Evolutionary conservation across 2,113 vertebrate species (phyloP).

Genomic region (Chrysemys picta): DNA sequence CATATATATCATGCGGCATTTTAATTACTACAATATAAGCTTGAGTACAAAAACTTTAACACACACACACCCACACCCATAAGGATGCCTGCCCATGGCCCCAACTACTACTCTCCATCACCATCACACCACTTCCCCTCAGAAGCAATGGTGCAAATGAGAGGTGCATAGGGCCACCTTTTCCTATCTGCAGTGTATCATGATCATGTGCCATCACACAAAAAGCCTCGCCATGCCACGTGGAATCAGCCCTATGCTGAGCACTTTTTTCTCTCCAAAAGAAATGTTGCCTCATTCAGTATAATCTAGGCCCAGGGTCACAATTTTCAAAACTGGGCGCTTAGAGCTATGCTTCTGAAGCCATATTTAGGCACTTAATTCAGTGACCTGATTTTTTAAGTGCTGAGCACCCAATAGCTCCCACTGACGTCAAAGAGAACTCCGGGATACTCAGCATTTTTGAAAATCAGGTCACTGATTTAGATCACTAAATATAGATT

Average conservation of each 20-base stretch:
- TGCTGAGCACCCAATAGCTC: neutral
- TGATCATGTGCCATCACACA: neutral
- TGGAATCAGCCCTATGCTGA: neutral
- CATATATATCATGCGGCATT: neutral
- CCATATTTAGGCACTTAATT: neutral
- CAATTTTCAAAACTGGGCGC: neutral
- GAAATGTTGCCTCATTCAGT: neutral
- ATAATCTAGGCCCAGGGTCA: neutral
- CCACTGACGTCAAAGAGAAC: neutral
- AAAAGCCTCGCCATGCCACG: neutral
- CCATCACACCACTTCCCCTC: neutral
- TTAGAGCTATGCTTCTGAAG: neutral
- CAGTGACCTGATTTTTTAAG: neutral
- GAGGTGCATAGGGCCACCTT: neutral
- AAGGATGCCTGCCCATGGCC: neutral
- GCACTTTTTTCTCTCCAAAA: neutral
- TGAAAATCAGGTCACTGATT: neutral
- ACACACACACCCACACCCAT: neutral
- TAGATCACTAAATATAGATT: neutral
- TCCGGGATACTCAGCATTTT: neutral
- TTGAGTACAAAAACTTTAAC: neutral
- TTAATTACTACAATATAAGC: neutral
- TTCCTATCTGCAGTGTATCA: neutral
- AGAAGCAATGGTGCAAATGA: neutral
- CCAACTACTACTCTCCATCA: neutral